phyloP scores from a whole-genome alignment of 2,113 vertebrate genomes.

The Recurvirostra avosetta region DNA sequence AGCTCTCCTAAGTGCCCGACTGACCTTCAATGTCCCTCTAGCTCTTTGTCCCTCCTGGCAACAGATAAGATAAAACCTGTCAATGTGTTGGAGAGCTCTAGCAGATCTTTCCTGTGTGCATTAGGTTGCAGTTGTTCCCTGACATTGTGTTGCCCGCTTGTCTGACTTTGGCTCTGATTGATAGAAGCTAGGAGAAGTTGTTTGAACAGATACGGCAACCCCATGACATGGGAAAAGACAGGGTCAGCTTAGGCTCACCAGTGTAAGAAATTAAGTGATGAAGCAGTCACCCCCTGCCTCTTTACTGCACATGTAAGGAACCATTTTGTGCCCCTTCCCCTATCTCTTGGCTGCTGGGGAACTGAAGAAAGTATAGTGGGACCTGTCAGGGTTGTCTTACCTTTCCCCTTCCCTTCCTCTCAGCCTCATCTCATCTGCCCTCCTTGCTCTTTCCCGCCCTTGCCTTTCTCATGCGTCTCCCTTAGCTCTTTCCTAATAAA shows the following conservation, averaged over 20 bases:
- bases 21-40: conserved; percentile 35
- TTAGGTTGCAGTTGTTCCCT: not conserved
- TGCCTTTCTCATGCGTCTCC: not conserved
- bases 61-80: conserved; percentile 56
- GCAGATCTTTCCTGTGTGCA: conserved; percentile 15
- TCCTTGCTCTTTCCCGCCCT: not conserved
- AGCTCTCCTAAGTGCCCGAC: not conserved
- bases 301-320: not conserved
- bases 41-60: conserved; percentile 33
- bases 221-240: not conserved
- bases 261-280: not conserved
- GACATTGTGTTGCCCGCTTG: not conserved
- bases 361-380: not conserved
- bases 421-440: not conserved
- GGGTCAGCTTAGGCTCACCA: not conserved
- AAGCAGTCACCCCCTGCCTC: not conserved
- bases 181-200: not conserved
- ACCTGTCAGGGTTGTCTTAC: not conserved
- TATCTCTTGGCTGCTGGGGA: not conserved
- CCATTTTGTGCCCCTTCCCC: not conserved
- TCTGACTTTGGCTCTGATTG: not conserved
- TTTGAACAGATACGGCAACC: not conserved
- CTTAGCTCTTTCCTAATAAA: not conserved
- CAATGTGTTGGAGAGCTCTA: conserved; percentile 40
- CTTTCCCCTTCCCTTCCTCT: not conserved